Evolutionary conservation across 2,797 vertebrate species (phyloP).

Genomic region (Fringilla coelebs): DNA sequence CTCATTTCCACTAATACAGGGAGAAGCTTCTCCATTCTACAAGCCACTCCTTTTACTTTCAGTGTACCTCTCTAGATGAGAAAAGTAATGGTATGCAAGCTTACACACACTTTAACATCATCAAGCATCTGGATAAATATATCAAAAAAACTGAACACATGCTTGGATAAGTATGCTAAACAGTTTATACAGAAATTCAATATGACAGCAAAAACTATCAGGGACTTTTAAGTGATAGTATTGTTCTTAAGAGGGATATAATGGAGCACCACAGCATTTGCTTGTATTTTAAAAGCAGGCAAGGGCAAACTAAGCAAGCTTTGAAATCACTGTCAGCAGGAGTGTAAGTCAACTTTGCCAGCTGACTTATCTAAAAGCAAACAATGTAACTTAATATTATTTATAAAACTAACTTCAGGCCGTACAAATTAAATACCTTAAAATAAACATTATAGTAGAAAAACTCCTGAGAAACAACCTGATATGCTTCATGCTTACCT

Average conservation of each 20-base stretch:
- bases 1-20: constrained; percentile 52
- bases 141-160: background rate
- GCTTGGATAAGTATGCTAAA: background rate
- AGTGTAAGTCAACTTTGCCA: background rate
- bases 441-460: background rate
- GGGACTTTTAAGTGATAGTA: background rate
- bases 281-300: background rate
- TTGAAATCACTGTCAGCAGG: background rate
- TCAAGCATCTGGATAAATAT: background rate
- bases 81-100: constrained; percentile 22
- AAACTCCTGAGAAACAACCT: background rate
- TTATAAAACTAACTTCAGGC: background rate
- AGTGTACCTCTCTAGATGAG: constrained; percentile 23
- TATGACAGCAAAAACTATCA: background rate
- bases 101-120: background rate
- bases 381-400: background rate
- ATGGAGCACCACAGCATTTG: background rate
- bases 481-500: constrained; percentile 63
- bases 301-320: background rate
- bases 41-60: constrained; percentile 49
- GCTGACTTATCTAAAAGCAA: constrained; percentile 5
- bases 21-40: constrained; percentile 44
- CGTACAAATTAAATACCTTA: background rate
- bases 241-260: background rate
- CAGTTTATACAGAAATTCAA: background rate